Percentiles rank a stretch among this genome's conserved stretches.
Conservation (phyloP, 2,888 invertebrate genomes). For the Drosophila gaucha region DNA sequence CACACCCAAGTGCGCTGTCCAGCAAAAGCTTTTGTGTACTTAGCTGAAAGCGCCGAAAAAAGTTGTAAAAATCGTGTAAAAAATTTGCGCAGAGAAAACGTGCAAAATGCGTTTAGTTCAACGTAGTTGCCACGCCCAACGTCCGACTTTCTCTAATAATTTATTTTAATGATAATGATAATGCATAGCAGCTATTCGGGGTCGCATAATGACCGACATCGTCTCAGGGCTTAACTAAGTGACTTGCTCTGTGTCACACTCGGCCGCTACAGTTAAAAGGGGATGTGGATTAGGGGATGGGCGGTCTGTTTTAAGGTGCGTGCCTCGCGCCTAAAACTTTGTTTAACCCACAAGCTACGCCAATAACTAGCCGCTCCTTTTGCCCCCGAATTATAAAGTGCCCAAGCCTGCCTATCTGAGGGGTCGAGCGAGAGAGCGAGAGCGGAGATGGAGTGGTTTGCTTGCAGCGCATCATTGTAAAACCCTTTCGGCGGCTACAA, state of each 20-base stretch:
- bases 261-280: not conserved
- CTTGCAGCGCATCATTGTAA: conserved; percentile 77
- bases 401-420: conserved; percentile 55
- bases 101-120: conserved; percentile 76
- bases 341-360: conserved; percentile 40
- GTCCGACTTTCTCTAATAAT: conserved; percentile 73
- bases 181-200: conserved; percentile 68
- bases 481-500: conserved; percentile 78
- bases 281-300: not conserved
- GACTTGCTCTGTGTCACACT: conserved; percentile 21
- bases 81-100: conserved; percentile 73
- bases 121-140: conserved; percentile 35
- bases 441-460: not conserved
- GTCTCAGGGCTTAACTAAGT: conserved; percentile 40
- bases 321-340: conserved; percentile 34
- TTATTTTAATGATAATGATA: conserved; percentile 78
- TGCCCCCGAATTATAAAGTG: conserved; percentile 62
- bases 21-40: conserved; percentile 72
- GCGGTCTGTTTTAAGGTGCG: conserved; percentile 11
- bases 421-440: conserved; percentile 1
- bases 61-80: conserved; percentile 80
- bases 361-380: conserved; percentile 57
- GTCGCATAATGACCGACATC: conserved; percentile 45
- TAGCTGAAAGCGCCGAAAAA: conserved; percentile 64
- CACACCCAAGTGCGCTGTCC: conserved; percentile 28